Evolutionary conservation across 2,888 invertebrate genomes (phyloP).

Genomic region (Odontothrips loti): DNA sequence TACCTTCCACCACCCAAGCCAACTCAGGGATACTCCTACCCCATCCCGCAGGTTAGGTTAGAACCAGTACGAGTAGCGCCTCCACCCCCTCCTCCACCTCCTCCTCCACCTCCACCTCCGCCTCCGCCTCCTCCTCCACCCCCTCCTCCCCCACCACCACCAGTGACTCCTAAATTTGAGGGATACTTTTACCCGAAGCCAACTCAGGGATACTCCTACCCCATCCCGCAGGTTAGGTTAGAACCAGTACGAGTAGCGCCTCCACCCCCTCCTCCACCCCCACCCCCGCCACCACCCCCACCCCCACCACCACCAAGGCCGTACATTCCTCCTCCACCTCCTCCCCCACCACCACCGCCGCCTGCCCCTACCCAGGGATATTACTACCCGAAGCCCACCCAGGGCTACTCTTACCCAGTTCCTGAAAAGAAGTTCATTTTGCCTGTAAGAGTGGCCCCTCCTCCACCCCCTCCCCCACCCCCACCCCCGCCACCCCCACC

Average conservation of each 20-base stretch:
- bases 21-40: slow-evolving; percentile 33
- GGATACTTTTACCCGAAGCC: too few species aligned
- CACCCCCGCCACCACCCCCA: slow-evolving; percentile 37
- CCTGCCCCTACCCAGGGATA: background rate
- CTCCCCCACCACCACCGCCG: slow-evolving; percentile 36
- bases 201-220: slow-evolving; percentile 33
- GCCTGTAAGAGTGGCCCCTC: background rate
- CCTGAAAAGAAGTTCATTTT: background rate
- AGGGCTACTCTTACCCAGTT: background rate
- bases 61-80: background rate
- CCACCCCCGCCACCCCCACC: slow-evolving; percentile 41
- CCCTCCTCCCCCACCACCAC: slow-evolving; percentile 29
- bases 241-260: background rate
- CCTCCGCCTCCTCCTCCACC: slow-evolving; percentile 35
- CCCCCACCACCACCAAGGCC: slow-evolving; percentile 36
- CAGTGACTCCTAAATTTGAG: too few species aligned
- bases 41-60: background rate
- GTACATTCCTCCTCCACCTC: slow-evolving; percentile 31
- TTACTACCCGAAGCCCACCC: slow-evolving; percentile 36
- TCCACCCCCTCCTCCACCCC: slow-evolving; percentile 30
- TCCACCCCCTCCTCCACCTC: slow-evolving; percentile 30
- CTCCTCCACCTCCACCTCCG: slow-evolving; percentile 38
- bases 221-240: background rate
- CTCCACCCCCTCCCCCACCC: slow-evolving; percentile 41
- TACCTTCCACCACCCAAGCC: slow-evolving; percentile 33